These are phyloP conservation scores for Hypena proboscidalis DNA, from an alignment of 2,888 invertebrate species.

Conservation along the genomic window DNA sequence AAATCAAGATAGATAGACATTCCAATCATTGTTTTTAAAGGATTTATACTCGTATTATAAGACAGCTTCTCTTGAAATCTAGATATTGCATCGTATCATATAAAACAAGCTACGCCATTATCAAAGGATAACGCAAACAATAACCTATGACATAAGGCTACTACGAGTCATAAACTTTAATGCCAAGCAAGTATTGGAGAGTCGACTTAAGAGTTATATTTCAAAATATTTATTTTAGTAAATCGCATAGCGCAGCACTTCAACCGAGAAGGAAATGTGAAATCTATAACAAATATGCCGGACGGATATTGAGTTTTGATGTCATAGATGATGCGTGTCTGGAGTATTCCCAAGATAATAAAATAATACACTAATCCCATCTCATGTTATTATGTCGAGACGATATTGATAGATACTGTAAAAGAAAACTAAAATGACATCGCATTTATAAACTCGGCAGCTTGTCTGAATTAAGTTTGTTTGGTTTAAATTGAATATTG, in stretches of 20 bases:
- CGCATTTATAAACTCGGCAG: constrained; percentile 3
- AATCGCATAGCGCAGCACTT: constrained; percentile 56
- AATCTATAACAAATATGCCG: constrained; percentile 74
- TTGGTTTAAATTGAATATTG: constrained; percentile 13
- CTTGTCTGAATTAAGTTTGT: constrained; percentile 10
- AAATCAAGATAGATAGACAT: no score
- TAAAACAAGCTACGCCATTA: no score
- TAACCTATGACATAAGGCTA: constrained; percentile 57
- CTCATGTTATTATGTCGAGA: constrained; percentile 32
- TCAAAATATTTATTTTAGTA: constrained; percentile 63
- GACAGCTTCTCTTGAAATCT: no score
- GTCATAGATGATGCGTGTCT: constrained; percentile 70
- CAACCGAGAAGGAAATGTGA: constrained; percentile 64
- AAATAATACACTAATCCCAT: constrained; percentile 62
- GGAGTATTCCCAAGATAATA: constrained; percentile 68
- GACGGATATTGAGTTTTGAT: constrained; percentile 78
- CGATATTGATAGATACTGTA: constrained; percentile 34
- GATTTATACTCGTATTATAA: no score
- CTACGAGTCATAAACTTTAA: constrained; percentile 62
- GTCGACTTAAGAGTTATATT: constrained; percentile 60
- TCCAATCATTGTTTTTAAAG: no score
- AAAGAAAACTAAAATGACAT: constrained; percentile 28
- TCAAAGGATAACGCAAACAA: constrained; percentile 52
- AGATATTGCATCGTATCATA: no score
- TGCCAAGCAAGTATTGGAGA: constrained; percentile 63